phyloP scores from a whole-genome alignment of 2,797 vertebrate species.

The Oreochromis mossambicus region DNA sequence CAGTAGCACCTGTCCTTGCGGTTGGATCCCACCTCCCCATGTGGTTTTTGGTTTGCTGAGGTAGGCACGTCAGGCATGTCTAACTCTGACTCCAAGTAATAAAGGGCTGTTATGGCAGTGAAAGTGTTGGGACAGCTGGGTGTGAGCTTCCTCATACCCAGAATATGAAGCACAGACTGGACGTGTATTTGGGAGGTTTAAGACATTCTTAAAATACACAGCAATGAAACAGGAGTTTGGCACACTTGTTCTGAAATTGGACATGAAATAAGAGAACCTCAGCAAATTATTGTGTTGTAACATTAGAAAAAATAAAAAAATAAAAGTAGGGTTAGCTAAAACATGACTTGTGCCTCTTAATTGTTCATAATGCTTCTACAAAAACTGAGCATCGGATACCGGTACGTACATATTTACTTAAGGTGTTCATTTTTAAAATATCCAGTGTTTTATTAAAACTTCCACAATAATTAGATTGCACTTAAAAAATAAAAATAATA shows the following conservation, averaged over 20 bases:
- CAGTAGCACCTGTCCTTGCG: conserved; percentile 55
- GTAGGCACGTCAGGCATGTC: conserved; percentile 54
- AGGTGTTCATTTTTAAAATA: background rate
- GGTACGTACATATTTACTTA: background rate
- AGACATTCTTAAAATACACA: background rate
- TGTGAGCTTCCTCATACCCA: conserved; percentile 1
- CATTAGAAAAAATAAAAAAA: background rate
- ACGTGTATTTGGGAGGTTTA: background rate
- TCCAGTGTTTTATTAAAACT: background rate
- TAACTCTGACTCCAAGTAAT: conserved; percentile 26
- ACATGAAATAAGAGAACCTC: background rate
- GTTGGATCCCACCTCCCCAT: conserved; percentile 20
- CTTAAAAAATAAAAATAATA: background rate
- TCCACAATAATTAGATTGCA: background rate
- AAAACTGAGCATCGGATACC: background rate
- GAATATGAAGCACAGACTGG: background rate
- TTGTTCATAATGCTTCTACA: background rate
- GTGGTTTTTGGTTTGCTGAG: conserved; percentile 51
- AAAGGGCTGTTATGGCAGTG: conserved; percentile 37
- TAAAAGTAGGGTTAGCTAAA: background rate
- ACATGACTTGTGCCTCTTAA: background rate
- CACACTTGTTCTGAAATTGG: background rate
- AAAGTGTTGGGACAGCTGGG: conserved; percentile 68
- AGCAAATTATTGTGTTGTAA: background rate
- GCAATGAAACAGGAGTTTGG: background rate